phyloP scores from a whole-genome alignment of 1,140 invertebrate genomes.

The Mycetomoellerius zeteki region DNA sequence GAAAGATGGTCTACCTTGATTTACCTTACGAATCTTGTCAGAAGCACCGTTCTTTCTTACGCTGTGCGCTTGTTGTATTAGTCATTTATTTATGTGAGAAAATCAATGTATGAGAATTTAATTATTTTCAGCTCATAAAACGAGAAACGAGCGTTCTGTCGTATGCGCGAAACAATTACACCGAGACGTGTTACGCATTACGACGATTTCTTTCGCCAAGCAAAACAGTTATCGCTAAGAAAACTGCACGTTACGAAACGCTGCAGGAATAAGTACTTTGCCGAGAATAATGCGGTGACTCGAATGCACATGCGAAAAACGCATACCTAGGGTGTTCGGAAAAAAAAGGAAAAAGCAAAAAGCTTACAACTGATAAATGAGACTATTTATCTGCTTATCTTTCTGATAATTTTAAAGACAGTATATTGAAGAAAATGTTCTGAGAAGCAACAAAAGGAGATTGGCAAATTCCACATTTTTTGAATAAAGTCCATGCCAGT shows the following conservation, averaged over 20 bases:
- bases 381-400: not conserved
- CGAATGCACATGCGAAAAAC: constrained; percentile 31
- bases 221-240: constrained; percentile 31
- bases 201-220: constrained; percentile 23
- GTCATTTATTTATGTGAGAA: constrained; percentile 20
- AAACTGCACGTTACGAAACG: constrained; percentile 51
- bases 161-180: constrained; percentile 26
- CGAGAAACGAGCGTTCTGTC: constrained; percentile 36
- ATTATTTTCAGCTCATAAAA: constrained; percentile 7
- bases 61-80: constrained; percentile 37
- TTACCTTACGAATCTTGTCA: constrained; percentile 64
- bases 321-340: not conserved
- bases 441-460: too few relatives aligned
- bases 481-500: too few relatives aligned
- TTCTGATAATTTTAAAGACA: not conserved
- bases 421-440: too few relatives aligned
- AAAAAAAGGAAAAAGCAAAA: not conserved
- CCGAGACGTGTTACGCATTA: constrained; percentile 4
- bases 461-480: too few relatives aligned
- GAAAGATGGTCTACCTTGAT: constrained; percentile 18
- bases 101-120: constrained; percentile 40
- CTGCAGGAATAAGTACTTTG: constrained; percentile 36
- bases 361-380: constrained; percentile 4
- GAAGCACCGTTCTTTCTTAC: constrained; percentile 5
- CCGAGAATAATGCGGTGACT: constrained; percentile 40